Base-by-base conservation (phyloP, 2,888 invertebrate genomes). In the Abscondita cerata region DNA sequence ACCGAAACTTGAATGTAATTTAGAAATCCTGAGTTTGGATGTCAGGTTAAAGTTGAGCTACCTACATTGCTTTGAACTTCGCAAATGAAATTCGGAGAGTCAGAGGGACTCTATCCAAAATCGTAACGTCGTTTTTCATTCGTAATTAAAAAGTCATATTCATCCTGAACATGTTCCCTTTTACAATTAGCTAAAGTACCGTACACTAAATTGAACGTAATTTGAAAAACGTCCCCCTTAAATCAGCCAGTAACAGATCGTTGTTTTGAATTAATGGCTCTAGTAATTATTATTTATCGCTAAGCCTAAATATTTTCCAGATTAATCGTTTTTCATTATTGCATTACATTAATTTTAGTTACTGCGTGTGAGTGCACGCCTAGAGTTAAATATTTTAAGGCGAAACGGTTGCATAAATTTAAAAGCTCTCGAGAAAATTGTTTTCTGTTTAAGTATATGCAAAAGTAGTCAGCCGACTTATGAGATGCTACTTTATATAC, bases 121-220 rank as follows among this genome's bases (percentile, higher is more conserved):
- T 60, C 57, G 57, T 31, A 60, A 60, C 60, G 64, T 68, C 69
- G 59, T 72, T 73, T 72, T 72, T 75, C 73, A 72, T 67, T 66
- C 68, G 69, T 75, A 75, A 75, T 76, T 76, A 75, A 76, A 76
- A 73, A 73, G 74, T 74, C 73, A 76, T 75, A 73, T 71, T 65
- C 70, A 68, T 67, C 69, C 70, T 69, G 68, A 68, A 69, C 73
- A 72, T 69, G 70, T 70, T 72, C n/a, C 73, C 74, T 75, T 75
- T 75, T 69, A 73, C 74, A 76, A 77, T 76, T 76, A 76, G 73
- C 72, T 69, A 70, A 75, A 76, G 77, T 75, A 74, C 74, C 72
- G 72, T 74, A 60, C 60, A 59, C 59, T 55, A 59, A 71, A 74
- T 74, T 72, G 72, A 71, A 60, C 67, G 69, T 76, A 77, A 76